These are phyloP conservation scores for Dynastes grantii DNA, from an alignment of 2,888 invertebrate species.

Conservation along the genomic window DNA sequence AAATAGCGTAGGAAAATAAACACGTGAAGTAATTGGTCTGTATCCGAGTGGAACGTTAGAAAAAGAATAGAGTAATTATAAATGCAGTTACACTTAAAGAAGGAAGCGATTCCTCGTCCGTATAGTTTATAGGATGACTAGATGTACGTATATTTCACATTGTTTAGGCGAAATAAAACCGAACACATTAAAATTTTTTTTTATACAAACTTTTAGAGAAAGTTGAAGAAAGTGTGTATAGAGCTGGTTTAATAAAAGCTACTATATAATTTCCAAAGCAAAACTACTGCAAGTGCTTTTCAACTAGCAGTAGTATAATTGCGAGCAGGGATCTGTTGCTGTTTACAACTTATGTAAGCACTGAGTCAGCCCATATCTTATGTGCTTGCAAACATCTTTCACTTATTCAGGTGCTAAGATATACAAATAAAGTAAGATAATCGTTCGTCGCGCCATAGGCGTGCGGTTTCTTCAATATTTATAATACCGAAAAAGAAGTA, in stretches of 20 bases:
- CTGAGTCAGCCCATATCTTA: not conserved
- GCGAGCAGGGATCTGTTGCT: no score
- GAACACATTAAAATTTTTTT: not conserved
- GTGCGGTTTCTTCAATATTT: no score
- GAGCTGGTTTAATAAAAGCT: not conserved
- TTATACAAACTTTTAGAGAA: constrained; percentile 6
- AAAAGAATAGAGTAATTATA: constrained; percentile 26
- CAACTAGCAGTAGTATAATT: no score
- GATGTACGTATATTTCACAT: not conserved
- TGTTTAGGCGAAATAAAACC: constrained; percentile 11
- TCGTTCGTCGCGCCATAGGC: no score
- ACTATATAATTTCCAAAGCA: not conserved
- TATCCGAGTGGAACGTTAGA: constrained; percentile 7
- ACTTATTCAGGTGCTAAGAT: not conserved
- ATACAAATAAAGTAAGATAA: not conserved
- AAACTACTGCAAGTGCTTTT: not conserved
- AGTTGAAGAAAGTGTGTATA: constrained; percentile 15
- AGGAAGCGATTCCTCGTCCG: constrained; percentile 25
- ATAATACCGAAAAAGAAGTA: no score
- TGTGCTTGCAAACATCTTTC: not conserved
- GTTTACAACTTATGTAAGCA: no score
- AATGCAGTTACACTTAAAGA: constrained; percentile 34
- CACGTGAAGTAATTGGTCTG: constrained; percentile 19
- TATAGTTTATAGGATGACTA: constrained; percentile 6
- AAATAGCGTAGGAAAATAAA: not conserved